A percentile compares a stretch with the other conserved stretches of the same genome.
Conservation (phyloP, 2,113 vertebrate species). For the Urocitellus parryii region DNA sequence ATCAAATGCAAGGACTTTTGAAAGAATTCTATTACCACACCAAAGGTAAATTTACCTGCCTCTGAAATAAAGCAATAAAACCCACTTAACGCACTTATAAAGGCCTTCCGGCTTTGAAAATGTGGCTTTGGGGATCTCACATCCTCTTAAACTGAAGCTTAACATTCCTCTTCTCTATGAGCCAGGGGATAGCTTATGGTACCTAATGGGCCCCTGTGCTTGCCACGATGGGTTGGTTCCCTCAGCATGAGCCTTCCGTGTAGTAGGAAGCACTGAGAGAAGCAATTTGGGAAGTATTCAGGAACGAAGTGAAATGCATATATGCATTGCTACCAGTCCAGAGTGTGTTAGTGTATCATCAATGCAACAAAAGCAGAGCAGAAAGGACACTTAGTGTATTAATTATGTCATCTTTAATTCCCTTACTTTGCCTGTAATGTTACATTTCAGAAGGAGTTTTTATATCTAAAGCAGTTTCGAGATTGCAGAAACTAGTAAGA, state of each 20-base stretch:
- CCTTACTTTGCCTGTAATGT: not conserved
- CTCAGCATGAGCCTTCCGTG: fast-evolving
- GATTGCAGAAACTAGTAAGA: not conserved
- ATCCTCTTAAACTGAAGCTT: constrained; percentile 21
- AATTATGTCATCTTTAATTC: not conserved
- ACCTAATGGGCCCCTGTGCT: not conserved
- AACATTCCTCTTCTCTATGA: not conserved
- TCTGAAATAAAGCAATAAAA: constrained; percentile 52
- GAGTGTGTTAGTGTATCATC: not conserved
- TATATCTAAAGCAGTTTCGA: not conserved
- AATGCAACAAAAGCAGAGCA: not conserved
- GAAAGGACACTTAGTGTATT: not conserved
- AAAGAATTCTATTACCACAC: constrained; percentile 44
- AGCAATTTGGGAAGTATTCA: not conserved
- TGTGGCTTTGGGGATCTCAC: constrained; percentile 30
- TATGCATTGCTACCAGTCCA: not conserved
- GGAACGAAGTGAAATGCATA: not conserved
- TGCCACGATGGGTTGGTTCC: not conserved
- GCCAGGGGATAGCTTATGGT: not conserved
- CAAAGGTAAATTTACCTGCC: constrained; percentile 63
- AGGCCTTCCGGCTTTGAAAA: constrained; percentile 3
- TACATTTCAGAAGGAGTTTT: not conserved
- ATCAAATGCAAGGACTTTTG: not conserved
- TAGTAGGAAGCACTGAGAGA: not conserved
- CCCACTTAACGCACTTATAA: constrained; percentile 25